Base-by-base conservation (phyloP, 2,888 invertebrate genomes). In the Barypeithes pellucidus region DNA sequence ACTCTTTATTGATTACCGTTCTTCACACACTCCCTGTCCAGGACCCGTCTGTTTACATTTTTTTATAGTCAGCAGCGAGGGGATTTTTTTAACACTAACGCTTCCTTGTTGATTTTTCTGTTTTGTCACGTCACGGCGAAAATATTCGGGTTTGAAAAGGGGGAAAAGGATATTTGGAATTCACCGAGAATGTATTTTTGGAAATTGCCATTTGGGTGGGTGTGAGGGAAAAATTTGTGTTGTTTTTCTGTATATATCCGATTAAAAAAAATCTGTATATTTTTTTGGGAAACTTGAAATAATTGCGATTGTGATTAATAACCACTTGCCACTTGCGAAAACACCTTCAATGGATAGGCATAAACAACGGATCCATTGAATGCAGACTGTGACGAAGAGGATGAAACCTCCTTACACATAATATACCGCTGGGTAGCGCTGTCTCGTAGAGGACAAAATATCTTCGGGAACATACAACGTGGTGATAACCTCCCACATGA, bases 51-150 rank as follows among this genome's bases (percentile, higher is more conserved):
- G 47, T 47, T 47, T 47, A 20, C 47, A 47, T 20, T 47, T 39
- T 47, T 47, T 47, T 47, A 47, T 47, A 16, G 47, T 20, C 47
- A 20, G 11, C 16, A 47, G 20, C 47, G 8, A 47, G 3, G 47
- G 47, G 47, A 20, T 18, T 47, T 47, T 47, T 47, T 45, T 47
- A 7, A 39, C 20, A 20, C 11, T 18, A 18, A 8, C 20, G 47
- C 47, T 47, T 47, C 47, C 47, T 47, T 47, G 47, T 47, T 47
- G 18, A 20, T 47, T 47, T 47, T 47, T 47, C 20, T 47, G 47
- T 47, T 47, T 47, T 47, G 47, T 47, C 47, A 47, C 18, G 47
- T 47, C 47, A 47, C 18, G 47, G 47, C 11, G 2, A 47, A 47
- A 47, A 47, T 20, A 20, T 47, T 16, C 47, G 20, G 47, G 18